Percentiles rank a stretch among this genome's conserved stretches.
These are phyloP conservation scores for Dynastes hyllus DNA, from an alignment of 2,888 invertebrate genomes.

Conservation along the genomic window DNA sequence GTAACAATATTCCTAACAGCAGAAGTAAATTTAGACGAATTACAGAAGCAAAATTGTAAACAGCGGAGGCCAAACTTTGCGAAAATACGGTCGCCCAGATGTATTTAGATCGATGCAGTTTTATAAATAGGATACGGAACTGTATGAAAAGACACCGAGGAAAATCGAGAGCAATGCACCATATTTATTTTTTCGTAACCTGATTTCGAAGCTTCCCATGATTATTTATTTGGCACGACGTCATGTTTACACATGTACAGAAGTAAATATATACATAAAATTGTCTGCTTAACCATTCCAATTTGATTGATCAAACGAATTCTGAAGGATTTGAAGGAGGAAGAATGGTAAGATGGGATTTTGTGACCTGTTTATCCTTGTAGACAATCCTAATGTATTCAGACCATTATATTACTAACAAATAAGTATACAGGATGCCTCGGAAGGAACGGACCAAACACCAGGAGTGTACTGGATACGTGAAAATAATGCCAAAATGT, in stretches of 20 bases:
- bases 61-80: background rate
- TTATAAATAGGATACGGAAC: conserved; percentile 45
- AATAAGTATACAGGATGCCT: no score
- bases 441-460: no score
- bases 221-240: background rate
- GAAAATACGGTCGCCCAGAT: background rate
- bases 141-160: conserved; percentile 3
- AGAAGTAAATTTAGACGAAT: no score
- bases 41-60: background rate
- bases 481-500: no score
- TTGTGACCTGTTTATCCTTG: no score
- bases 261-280: background rate
- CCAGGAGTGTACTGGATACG: no score
- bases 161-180: conserved; percentile 27
- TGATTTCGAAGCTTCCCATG: conserved; percentile 12
- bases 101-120: conserved; percentile 21
- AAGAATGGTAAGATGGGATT: no score
- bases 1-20: no score
- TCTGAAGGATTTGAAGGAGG: background rate
- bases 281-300: no score
- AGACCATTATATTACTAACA: no score
- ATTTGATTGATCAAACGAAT: background rate
- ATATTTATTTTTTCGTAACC: conserved; percentile 17
- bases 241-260: background rate
- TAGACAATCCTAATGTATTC: no score